Conservation (phyloP, 2,113 vertebrate genomes). For the Psittacara wagleri region DNA sequence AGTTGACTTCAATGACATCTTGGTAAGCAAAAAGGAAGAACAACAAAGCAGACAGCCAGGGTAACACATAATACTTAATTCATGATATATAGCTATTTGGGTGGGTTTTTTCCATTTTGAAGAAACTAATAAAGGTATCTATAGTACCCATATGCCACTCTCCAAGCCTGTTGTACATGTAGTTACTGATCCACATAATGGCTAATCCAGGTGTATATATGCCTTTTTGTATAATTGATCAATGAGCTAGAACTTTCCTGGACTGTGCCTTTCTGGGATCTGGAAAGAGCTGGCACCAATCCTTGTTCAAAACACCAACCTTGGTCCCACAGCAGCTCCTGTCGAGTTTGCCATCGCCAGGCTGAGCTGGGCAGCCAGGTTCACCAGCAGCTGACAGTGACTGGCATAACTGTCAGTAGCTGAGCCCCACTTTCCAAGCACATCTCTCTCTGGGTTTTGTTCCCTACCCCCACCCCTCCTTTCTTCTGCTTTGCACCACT, state of each 20-base stretch:
- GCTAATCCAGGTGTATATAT: neutral
- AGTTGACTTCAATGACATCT: neutral
- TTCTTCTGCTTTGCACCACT: neutral
- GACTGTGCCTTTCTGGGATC: neutral
- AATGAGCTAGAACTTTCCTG: neutral
- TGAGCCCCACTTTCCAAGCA: neutral
- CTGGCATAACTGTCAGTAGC: fast-evolving
- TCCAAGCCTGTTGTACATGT: neutral
- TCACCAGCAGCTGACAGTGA: fast-evolving
- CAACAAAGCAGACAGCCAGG: neutral
- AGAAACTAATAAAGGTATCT: neutral
- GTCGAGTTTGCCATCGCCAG: neutral
- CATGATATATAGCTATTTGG: neutral
- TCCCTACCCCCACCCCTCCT: fast-evolving
- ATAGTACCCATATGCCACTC: fast-evolving
- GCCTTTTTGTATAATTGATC: neutral
- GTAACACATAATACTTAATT: neutral
- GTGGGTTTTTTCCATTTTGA: neutral
- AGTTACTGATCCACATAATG: neutral
- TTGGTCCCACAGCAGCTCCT: neutral
- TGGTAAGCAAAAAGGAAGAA: neutral
- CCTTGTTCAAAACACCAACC: neutral
- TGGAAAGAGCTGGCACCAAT: neutral
- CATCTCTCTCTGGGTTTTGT: neutral
- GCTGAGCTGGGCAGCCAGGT: neutral